These are phyloP conservation scores for Geopemphigus sp. DNA, from an alignment of 1,140 invertebrate species.

Conservation along the genomic window DNA sequence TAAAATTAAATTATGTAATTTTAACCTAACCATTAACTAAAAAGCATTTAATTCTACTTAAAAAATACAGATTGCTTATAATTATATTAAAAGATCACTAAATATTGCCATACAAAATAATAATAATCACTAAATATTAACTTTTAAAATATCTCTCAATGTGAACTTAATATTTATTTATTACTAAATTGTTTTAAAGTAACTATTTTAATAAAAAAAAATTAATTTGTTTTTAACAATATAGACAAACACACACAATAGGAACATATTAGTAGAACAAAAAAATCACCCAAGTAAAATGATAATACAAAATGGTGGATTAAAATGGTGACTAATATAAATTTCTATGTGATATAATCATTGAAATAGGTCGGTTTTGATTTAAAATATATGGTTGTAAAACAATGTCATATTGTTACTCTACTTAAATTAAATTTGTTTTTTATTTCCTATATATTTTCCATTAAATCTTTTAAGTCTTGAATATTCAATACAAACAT, in stretches of 20 bases:
- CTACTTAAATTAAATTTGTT: too few relatives aligned
- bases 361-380: not conserved
- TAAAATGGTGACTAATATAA: not conserved
- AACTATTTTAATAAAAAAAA: not conserved
- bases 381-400: not conserved
- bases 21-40: too few relatives aligned
- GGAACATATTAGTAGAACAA: slow-evolving; percentile 9
- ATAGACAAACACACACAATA: not conserved
- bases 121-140: not conserved
- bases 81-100: too few relatives aligned
- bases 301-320: not conserved
- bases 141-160: too few relatives aligned
- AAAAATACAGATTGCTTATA: not conserved
- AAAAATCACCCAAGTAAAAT: not conserved
- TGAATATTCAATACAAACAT: not conserved
- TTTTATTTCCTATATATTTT: too few relatives aligned
- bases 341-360: not conserved
- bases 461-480: not conserved
- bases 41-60: not conserved
- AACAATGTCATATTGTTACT: too few relatives aligned
- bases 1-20: not conserved
- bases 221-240: not conserved
- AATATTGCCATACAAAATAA: not conserved
- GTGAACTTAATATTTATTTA: too few relatives aligned
- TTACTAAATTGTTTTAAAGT: too few relatives aligned